These are phyloP conservation scores for Phalloptychus januarius DNA, from an alignment of 2,797 vertebrate genomes.

Conservation along the genomic window DNA sequence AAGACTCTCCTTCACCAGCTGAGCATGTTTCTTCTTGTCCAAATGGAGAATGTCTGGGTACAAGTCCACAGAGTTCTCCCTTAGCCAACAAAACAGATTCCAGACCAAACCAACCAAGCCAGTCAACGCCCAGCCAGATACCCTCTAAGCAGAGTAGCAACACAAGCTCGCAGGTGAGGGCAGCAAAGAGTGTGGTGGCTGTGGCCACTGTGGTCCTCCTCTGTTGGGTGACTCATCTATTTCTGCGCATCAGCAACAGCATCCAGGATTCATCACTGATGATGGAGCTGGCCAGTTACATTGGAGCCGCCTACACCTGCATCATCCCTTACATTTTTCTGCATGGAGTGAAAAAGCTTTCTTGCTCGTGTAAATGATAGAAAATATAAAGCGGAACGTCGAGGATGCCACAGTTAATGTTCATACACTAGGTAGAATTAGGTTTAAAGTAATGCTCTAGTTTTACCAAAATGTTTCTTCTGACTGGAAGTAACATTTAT, in stretches of 20 bases:
- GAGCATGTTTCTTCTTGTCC: conserved; percentile 3
- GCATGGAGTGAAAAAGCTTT: conserved; percentile 79
- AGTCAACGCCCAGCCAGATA: conserved; percentile 23
- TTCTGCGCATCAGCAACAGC: conserved; percentile 75
- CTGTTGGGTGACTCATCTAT: conserved; percentile 82
- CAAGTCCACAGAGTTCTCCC: not conserved
- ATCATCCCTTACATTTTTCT: conserved; percentile 84
- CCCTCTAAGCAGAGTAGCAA: conserved; percentile 44
- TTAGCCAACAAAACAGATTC: not conserved
- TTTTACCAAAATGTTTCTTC: not conserved
- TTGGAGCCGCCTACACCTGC: conserved; percentile 80
- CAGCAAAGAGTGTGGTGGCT: conserved; percentile 81
- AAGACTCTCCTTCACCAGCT: not conserved
- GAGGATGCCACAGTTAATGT: not conserved
- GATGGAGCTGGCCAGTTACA: conserved; percentile 76
- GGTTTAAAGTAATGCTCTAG: not conserved
- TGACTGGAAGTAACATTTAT: not conserved
- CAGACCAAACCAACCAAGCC: conserved; percentile 3
- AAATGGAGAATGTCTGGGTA: not conserved
- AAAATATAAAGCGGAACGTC: not conserved
- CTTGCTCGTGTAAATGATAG: conserved; percentile 64
- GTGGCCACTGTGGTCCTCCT: conserved; percentile 80
- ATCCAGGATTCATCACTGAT: conserved; percentile 58
- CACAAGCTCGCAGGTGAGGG: conserved; percentile 69
- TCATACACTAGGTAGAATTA: not conserved